phyloP scores from a whole-genome alignment of 2,797 vertebrate genomes.

The Melopsittacus undulatus region DNA sequence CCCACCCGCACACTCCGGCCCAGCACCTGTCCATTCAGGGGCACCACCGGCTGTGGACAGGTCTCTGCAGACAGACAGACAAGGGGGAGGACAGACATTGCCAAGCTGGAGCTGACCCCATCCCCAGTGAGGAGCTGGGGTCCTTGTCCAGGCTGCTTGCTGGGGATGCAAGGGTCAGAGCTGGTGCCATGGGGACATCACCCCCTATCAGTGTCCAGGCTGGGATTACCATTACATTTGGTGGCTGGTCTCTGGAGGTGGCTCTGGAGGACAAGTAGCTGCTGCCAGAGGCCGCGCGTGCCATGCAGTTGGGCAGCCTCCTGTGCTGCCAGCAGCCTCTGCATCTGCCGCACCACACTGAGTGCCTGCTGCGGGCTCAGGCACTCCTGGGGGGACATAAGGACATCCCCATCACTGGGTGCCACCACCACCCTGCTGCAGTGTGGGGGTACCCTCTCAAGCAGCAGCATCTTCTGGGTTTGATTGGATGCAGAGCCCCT shows the following conservation, averaged over 20 bases:
- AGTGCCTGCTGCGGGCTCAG: constrained; percentile 77
- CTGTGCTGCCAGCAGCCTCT: constrained; percentile 85
- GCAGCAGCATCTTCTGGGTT: background rate
- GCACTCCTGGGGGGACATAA: too few species aligned
- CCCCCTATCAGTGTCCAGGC: rapidly evolving
- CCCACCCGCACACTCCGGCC: constrained; percentile 76
- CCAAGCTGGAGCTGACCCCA: background rate
- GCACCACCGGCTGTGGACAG: constrained; percentile 75
- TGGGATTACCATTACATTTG: constrained; percentile 74
- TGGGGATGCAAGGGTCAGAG: rapidly evolving
- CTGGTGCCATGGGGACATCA: rapidly evolving
- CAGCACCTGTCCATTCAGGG: constrained; percentile 78
- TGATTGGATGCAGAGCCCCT: background rate
- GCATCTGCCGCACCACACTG: constrained; percentile 80
- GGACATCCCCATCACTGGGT: rapidly evolving
- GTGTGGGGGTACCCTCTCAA: background rate
- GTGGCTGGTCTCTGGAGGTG: constrained; percentile 59
- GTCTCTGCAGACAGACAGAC: constrained; percentile 57
- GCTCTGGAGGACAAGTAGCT: constrained; percentile 75
- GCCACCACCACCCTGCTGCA: background rate
- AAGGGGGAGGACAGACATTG: rapidly evolving
- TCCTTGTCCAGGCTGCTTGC: background rate
- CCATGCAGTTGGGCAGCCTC: constrained; percentile 83
- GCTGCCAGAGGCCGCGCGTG: constrained; percentile 80
- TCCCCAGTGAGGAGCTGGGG: background rate